Conservation (phyloP, 2,797 vertebrate genomes). For the Lepus oiostolus region DNA sequence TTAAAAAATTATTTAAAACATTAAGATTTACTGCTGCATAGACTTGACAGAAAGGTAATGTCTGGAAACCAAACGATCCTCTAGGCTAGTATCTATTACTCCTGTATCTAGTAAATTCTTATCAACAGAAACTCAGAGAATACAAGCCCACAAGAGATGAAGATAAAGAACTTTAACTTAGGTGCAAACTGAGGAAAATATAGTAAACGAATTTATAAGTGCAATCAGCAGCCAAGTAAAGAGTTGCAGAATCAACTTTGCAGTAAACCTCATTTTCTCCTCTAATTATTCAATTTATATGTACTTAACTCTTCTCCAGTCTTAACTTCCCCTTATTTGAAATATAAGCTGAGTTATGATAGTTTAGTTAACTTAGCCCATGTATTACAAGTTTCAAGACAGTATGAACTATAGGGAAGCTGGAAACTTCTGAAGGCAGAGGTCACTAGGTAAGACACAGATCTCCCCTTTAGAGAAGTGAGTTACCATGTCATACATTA, state of each 20-base stretch:
- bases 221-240: background rate
- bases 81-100: background rate
- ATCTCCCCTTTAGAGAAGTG: background rate
- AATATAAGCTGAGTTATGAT: background rate
- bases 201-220: background rate
- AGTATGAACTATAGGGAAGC: background rate
- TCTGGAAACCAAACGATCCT: background rate
- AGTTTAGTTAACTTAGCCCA: background rate
- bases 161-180: background rate
- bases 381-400: background rate
- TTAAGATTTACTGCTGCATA: background rate
- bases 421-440: background rate
- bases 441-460: background rate
- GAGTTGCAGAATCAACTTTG: background rate
- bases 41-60: background rate
- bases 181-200: background rate
- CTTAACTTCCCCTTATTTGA: background rate
- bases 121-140: background rate
- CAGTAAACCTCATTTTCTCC: background rate
- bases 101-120: background rate
- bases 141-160: background rate
- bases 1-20: too few species aligned
- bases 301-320: background rate
- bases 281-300: background rate
- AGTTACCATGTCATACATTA: background rate